Evolutionary conservation across 2,888 invertebrate species (phyloP).

Genomic region (Clunio marinus): DNA sequence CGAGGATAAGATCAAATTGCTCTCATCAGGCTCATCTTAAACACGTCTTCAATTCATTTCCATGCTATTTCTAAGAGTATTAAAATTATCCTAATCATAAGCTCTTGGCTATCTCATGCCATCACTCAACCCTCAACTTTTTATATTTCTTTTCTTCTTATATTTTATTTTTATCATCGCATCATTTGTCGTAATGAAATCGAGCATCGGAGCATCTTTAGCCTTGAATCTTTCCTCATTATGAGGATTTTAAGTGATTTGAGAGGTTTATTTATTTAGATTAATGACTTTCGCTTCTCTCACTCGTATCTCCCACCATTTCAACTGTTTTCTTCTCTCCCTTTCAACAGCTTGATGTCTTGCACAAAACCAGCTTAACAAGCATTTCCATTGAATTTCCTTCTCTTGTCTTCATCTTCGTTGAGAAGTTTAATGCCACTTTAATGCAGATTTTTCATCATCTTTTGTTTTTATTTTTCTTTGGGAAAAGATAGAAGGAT

Average conservation of each 20-base stretch:
- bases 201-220: constrained; percentile 16
- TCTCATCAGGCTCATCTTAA: no score
- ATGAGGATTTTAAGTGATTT: constrained; percentile 37
- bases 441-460: constrained; percentile 34
- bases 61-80: neutral
- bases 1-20: no score
- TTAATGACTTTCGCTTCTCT: constrained; percentile 30
- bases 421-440: constrained; percentile 30
- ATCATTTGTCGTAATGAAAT: constrained; percentile 24
- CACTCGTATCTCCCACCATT: neutral
- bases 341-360: neutral
- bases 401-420: constrained; percentile 8
- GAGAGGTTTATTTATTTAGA: constrained; percentile 38
- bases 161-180: neutral
- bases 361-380: constrained; percentile 3
- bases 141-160: neutral
- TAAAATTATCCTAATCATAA: constrained; percentile 32
- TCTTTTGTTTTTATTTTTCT: constrained; percentile 12
- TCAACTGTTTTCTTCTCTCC: neutral
- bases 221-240: constrained; percentile 35
- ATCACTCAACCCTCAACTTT: neutral
- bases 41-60: neutral
- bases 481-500: no score
- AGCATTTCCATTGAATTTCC: neutral
- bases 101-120: neutral